Base-by-base conservation (phyloP, 1,140 invertebrate species). In the Aphidius ervi region DNA sequence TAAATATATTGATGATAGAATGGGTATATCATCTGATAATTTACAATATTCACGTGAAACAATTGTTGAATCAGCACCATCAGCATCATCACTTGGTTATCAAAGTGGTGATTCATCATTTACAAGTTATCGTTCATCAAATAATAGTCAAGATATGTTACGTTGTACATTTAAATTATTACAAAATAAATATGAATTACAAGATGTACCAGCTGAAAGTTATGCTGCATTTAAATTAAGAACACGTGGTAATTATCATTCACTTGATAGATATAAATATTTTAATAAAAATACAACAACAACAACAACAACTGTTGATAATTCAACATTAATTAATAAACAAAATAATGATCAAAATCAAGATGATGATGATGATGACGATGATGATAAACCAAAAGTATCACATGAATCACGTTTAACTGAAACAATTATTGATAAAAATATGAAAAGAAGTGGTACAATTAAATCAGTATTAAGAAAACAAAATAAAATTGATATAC, bases 201-300 rank as follows among this genome's bases (percentile, higher is more conserved):
- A 74, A 46, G 74, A 78, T 54, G 68, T 73, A 43, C 72, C 74
- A 7, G 69, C 61, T 0, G 76, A 80, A 37, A 78, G 67, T 45
- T 80, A 80, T 39, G 77, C 74, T 7, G 71, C 69, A 6, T 79
- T 78, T 48, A 78, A 74, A 47, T 67, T 69, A 9, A 68, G 76
- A 6, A 74, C 74, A 6, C 59, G 65, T 40, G 70, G 56, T 2
- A 60, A 66, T 41, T 61, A 56, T 56, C 55, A 54, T n/a, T 47
- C 43, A 41, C 9, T 20, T 6, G 55, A 61, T n/a, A 31, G 59
- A 16, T 55, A 49, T 7, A 56, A 56, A 23, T 61, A 56, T 9
- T 9, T 61, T 5, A 39, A 53, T 3, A 61, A 56, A 20, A 46
- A 56, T 43, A 56, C 53, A 5, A 59, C 58, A 6, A 56, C 50